A percentile compares a stretch with the other conserved stretches of the same genome.
phyloP scores from a whole-genome alignment of 2,113 vertebrate genomes.

The Copsychus sechellarum region DNA sequence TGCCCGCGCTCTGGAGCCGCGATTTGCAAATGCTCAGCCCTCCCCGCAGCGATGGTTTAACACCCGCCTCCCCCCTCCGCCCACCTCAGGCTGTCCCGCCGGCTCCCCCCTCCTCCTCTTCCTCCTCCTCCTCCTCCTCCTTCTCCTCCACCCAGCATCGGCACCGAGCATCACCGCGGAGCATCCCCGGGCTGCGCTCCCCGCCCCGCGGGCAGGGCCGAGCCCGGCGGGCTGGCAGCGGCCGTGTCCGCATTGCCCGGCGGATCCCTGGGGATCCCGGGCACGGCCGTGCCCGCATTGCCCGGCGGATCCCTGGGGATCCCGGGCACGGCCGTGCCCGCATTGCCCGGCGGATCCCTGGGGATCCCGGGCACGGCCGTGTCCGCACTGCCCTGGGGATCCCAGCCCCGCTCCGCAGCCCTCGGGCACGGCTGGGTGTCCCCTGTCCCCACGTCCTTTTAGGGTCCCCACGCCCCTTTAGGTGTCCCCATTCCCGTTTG shows the following conservation, averaged over 20 bases:
- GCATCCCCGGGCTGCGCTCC: slow-evolving; percentile 14
- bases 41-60: slow-evolving; percentile 71
- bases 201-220: background rate
- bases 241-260: background rate
- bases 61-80: slow-evolving; percentile 69
- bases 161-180: slow-evolving; percentile 33
- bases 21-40: slow-evolving; percentile 77
- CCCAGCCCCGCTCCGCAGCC: no score
- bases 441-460: no score
- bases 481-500: no score
- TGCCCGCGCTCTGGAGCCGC: slow-evolving; percentile 62
- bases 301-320: no score
- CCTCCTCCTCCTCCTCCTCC: slow-evolving; percentile 51
- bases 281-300: no score
- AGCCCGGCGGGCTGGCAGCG: background rate
- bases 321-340: no score
- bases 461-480: no score
- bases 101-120: slow-evolving; percentile 69
- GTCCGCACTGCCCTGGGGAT: no score
- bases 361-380: no score
- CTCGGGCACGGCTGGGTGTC: no score
- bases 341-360: no score
- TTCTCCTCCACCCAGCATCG: slow-evolving; percentile 50
- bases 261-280: background rate
- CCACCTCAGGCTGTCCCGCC: slow-evolving; percentile 51